Evolutionary conservation across 1,140 invertebrate species (phyloP), one percentile per base, ranked within the genome.

Genomic region (Apis cerana): DNA sequence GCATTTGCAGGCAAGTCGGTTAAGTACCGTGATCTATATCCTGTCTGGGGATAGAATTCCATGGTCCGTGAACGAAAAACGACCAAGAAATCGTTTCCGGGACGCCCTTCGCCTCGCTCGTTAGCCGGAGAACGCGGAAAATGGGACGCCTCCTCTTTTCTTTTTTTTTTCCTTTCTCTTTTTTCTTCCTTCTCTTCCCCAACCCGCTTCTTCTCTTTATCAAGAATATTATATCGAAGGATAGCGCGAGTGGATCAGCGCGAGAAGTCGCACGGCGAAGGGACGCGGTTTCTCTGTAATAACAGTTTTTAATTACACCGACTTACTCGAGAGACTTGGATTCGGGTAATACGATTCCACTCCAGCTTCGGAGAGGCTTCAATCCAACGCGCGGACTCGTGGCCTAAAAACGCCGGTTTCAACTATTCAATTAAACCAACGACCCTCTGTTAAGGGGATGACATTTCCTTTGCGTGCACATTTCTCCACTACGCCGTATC

Each of bases 1-100:
- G 79, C 71, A 56, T 67, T 78, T 56, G 33, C 33, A 12, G 19
- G 9, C 3, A 58, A 50, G 52, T 75, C 54, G 54, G 61, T 81
- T 67, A 56, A 75, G 75, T 75, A 59, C 61, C 62, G 71, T 67
- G 61, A 80, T 74, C 78, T 79, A 71, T 76, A 65, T 65, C 75
- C 75, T 76, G 75, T 76, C 75, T 21, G 75, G 61, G 61, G 33
- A 52, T 76, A 76, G 62, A 76, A 76, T 76, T 61, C 75, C 48
- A 27, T 76, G 50, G 62, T n/a, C 75, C 75, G 61, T 65, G 67
- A 71, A 43, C 43, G 48, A 70, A 59, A 61, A 69, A 70, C 50
- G 75, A 78, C 27, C 15, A 69, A 23, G n/a, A 58, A 54, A 61
- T 75, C 56, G 56, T 21, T 50, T 23, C 23, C 19, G 61, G 50